These are phyloP conservation scores for Cephalopachus bancanus DNA, from an alignment of 2,797 vertebrate genomes.

Conservation along the genomic window DNA sequence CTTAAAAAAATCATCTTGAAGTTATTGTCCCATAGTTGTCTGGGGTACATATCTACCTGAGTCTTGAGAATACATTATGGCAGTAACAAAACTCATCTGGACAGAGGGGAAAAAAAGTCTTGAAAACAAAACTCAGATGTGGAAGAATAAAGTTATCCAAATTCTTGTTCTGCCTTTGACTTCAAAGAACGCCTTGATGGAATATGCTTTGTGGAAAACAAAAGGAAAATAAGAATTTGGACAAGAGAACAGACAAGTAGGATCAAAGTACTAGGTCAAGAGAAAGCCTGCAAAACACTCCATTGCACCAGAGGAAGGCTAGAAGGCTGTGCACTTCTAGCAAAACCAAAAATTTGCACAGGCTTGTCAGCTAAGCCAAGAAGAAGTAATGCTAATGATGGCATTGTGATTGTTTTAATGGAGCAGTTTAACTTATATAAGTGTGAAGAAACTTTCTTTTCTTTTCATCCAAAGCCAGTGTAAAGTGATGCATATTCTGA, in stretches of 20 bases:
- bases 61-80: neutral
- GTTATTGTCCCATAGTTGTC: neutral
- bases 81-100: constrained; percentile 41
- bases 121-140: constrained; percentile 52
- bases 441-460: neutral
- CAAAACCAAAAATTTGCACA: neutral
- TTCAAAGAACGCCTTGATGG: constrained; percentile 65
- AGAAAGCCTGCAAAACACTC: neutral
- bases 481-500: neutral
- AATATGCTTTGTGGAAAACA: constrained; percentile 19
- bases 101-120: neutral
- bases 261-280: constrained; percentile 27
- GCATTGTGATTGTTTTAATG: constrained; percentile 16
- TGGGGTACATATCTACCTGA: neutral
- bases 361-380: neutral
- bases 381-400: neutral
- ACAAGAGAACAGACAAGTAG: constrained; percentile 28
- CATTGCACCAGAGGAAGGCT: neutral
- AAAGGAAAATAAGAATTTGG: constrained; percentile 63
- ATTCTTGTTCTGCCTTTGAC: constrained; percentile 56
- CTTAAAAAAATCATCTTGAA: neutral
- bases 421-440: neutral
- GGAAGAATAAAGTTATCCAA: constrained; percentile 55
- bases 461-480: constrained; percentile 38
- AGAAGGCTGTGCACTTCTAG: neutral